These are phyloP conservation scores for Cylloceria caligata DNA, from an alignment of 2,888 invertebrate genomes.

Conservation along the genomic window DNA sequence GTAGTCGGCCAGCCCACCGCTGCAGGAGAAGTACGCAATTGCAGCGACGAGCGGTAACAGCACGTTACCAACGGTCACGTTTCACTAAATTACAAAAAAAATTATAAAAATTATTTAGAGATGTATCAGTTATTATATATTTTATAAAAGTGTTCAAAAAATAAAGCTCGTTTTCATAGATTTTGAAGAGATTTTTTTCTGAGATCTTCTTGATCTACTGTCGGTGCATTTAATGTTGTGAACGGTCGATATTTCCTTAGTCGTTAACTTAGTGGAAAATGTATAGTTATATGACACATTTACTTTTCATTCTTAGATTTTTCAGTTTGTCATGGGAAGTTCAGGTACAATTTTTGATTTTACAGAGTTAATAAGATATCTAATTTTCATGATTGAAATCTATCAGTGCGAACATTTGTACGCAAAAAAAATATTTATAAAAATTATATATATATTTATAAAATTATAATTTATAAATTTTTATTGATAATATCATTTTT, in stretches of 20 bases:
- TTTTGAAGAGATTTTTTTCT: not conserved
- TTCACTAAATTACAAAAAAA: not conserved
- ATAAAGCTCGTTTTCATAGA: not conserved
- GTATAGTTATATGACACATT: too few relatives aligned
- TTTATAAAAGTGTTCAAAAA: not conserved
- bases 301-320: too few relatives aligned
- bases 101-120: not conserved
- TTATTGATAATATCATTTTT: too few relatives aligned
- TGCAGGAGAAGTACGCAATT: not conserved
- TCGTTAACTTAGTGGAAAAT: not conserved
- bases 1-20: slow-evolving; percentile 5
- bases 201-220: not conserved
- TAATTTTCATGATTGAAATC: too few relatives aligned
- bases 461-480: too few relatives aligned
- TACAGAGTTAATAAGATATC: too few relatives aligned
- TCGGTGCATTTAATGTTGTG: not conserved
- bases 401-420: too few relatives aligned
- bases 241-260: not conserved
- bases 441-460: too few relatives aligned
- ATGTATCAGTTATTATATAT: not conserved
- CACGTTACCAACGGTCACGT: slow-evolving; percentile 35
- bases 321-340: too few relatives aligned
- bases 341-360: too few relatives aligned
- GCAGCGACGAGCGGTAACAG: slow-evolving; percentile 6
- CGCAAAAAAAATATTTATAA: too few relatives aligned